Conservation (phyloP, 1,140 invertebrate species). For the Rhyzopertha dominica region DNA sequence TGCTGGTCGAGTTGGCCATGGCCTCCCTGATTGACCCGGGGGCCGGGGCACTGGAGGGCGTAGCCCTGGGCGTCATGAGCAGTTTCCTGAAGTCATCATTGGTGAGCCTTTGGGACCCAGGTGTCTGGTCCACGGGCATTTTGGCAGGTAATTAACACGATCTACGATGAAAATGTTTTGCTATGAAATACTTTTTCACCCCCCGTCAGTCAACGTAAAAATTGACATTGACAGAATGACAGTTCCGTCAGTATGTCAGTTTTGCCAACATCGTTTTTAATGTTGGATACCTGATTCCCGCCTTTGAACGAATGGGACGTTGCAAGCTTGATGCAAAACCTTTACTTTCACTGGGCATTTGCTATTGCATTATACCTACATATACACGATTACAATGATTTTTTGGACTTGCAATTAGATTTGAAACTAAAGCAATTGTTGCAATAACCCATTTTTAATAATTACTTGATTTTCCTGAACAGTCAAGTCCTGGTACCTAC, state of each 20-base stretch:
- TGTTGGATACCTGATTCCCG: background rate
- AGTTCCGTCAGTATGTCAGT: background rate
- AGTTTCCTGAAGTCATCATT: slow-evolving; percentile 97
- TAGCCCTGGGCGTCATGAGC: slow-evolving; percentile 85
- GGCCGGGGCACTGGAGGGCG: slow-evolving; percentile 53
- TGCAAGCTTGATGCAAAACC: too few species aligned
- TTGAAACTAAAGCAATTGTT: too few species aligned
- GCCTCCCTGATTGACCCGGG: slow-evolving; percentile 55
- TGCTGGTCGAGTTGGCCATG: slow-evolving; percentile 51
- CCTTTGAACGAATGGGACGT: background rate
- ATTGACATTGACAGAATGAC: background rate
- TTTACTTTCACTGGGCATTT: too few species aligned
- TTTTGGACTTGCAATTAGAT: too few species aligned
- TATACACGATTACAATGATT: too few species aligned
- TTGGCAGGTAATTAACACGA: too few species aligned
- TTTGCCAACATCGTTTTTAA: background rate
- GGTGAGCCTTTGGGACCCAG: slow-evolving; percentile 70
- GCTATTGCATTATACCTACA: too few species aligned
- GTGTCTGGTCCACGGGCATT: slow-evolving; percentile 48
- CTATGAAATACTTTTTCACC: slow-evolving; percentile 2
- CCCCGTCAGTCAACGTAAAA: background rate
- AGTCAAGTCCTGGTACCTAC: too few species aligned
- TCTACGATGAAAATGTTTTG: too few species aligned
- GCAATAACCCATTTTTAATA: too few species aligned
- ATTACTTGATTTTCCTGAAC: too few species aligned